Percentiles rank a stretch among this genome's conserved stretches.
Evolutionary conservation across 2,888 invertebrate species (phyloP).

Genomic region (Germaria angustata): DNA sequence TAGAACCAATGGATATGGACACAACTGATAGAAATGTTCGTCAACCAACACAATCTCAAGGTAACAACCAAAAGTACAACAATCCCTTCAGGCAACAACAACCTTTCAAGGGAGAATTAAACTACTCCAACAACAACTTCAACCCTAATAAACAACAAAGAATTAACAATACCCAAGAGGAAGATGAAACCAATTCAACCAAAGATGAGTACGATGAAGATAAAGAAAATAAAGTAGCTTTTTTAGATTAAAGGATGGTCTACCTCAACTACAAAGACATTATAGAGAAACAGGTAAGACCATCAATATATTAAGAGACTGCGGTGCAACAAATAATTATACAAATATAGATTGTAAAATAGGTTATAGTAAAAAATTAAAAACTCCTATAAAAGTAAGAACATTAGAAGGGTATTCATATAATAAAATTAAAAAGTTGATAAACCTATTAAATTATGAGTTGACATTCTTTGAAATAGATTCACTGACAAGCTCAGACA

Average conservation of each 20-base stretch:
- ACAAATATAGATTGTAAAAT: constrained; percentile 20
- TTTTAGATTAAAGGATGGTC: constrained; percentile 8
- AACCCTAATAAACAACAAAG: constrained; percentile 1
- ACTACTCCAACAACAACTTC: constrained; percentile 5
- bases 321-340: constrained; percentile 8
- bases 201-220: constrained; percentile 16
- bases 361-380: constrained; percentile 2
- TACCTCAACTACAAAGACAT: constrained; percentile 7
- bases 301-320: constrained; percentile 18
- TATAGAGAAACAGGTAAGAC: constrained; percentile 8
- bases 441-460: constrained; percentile 13
- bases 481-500: not conserved
- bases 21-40: constrained; percentile 11
- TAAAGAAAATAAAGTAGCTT: constrained; percentile 12
- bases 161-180: not conserved
- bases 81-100: not conserved
- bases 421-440: constrained; percentile 3
- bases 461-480: constrained; percentile 20
- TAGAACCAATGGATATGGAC: not conserved
- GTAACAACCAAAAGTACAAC: constrained; percentile 8
- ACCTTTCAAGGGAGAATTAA: not conserved
- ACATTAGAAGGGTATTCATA: constrained; percentile 16
- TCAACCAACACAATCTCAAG: constrained; percentile 9
- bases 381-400: constrained; percentile 11
- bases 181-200: not conserved